Evolutionary conservation across 2,888 invertebrate genomes (phyloP), one percentile per base, ranked within the genome.

Genomic region (Helobdella robusta): DNA sequence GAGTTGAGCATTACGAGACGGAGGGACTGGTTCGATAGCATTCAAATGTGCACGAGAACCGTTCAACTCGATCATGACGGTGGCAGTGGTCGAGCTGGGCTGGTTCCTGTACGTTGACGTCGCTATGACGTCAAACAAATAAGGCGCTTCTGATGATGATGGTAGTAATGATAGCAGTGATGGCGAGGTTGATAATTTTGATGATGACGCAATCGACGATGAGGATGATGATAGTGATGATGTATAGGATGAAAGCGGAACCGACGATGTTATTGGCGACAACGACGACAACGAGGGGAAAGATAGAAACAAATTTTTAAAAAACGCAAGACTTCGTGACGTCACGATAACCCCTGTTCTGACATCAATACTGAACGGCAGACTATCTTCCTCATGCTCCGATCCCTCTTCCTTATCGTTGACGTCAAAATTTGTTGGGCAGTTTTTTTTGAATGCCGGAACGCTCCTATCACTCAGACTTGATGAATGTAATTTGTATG

Each of bases 61-160:
- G 56, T 32, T 56, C 18, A 56, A n/a, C 18, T 56, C 56, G 25
- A 56, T 28, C 6, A 28, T 1, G 5, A 56, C 56, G 4, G 56
- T 56, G 8, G 56, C 56, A 6, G 56, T 25, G 1, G 56, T 30
- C 18, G 28, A 28, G 30, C 30, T 32, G 1, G 56, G 56, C 56
- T 56, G 4, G 6, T 32, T 32, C 18, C 32, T 6, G 32, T 56
- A 60, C 15, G 40, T 60, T 0, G 60, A 60, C 6, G 40, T 44
- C 1, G 60, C 60, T 20, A 60, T 25, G 40, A 30, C 60, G 5
- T 35, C 23, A 32, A 60, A 46, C 5, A 25, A 18, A 46, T 60
- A 60, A 60, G 60, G 60, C 60, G 40, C 34, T n/a, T 50, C 50
- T 6, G 50, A 50, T n/a, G n/a, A n/a, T 18, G 8, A 28, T 20